Evolutionary conservation across 2,113 vertebrate species (phyloP).

Genomic region (Thunnus maccoyii): DNA sequence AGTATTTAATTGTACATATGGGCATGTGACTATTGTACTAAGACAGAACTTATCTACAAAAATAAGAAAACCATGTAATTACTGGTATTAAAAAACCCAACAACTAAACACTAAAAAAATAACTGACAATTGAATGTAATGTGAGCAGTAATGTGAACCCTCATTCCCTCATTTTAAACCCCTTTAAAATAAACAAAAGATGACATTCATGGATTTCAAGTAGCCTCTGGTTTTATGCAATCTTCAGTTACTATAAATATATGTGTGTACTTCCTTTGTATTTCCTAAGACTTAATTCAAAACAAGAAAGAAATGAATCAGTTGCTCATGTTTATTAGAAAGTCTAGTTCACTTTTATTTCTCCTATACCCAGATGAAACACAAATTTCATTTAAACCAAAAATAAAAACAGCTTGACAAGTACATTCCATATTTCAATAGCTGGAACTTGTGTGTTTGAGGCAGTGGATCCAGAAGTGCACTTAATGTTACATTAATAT

Average conservation of each 20-base stretch:
- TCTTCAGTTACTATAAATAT: not conserved
- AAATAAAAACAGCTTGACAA: constrained; percentile 73
- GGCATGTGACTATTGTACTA: no score
- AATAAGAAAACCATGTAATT: no score
- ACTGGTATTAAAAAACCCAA: no score
- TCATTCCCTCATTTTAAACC: no score
- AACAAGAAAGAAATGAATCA: constrained; percentile 70
- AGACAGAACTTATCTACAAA: no score
- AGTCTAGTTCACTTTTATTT: constrained; percentile 83
- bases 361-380: constrained; percentile 64
- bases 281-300: constrained; percentile 43
- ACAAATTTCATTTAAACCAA: constrained; percentile 74
- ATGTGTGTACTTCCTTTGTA: no score
- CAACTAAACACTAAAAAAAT: no score
- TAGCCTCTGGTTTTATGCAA: not conserved
- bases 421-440: constrained; percentile 78
- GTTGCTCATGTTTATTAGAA: constrained; percentile 80
- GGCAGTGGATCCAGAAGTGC: constrained; percentile 76
- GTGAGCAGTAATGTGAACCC: no score
- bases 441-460: constrained; percentile 65
- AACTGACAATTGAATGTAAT: no score
- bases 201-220: no score
- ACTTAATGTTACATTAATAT: constrained; percentile 64
- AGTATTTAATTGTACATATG: no score
- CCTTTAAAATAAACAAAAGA: no score